Evolutionary conservation across 2,113 vertebrate species (phyloP).

Genomic region (Struthidea cinerea): DNA sequence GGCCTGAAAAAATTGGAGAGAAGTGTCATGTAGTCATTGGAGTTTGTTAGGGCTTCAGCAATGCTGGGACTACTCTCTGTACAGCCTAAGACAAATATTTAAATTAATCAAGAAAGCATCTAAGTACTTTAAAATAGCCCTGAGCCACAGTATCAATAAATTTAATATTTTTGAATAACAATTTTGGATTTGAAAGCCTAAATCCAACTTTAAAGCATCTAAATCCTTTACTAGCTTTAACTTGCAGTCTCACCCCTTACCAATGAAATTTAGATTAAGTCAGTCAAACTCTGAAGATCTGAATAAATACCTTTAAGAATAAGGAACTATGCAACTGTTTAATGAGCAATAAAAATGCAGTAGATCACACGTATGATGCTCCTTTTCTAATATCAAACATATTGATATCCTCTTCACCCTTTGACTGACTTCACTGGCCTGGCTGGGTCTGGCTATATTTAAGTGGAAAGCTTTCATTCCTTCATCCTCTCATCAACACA

Average conservation of each 20-base stretch:
- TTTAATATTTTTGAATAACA: background rate
- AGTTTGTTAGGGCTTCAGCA: background rate
- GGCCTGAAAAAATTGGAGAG: background rate
- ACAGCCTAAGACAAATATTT: background rate
- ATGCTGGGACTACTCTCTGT: background rate
- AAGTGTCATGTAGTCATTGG: background rate
- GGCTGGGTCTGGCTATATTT: background rate
- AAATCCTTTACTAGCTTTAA: background rate
- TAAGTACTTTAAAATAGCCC: background rate
- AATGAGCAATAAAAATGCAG: background rate
- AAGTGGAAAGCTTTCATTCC: background rate
- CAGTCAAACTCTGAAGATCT: background rate
- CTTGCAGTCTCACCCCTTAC: background rate
- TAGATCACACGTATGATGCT: background rate
- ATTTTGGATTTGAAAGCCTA: background rate
- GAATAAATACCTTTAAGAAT: background rate
- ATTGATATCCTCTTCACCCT: background rate
- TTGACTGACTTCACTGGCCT: background rate
- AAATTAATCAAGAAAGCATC: background rate
- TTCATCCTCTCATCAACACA: background rate
- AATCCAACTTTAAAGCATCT: background rate
- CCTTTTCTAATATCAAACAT: background rate
- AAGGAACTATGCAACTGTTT: background rate
- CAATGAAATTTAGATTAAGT: background rate
- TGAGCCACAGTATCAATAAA: background rate